Conservation (phyloP, 2,888 invertebrate genomes). For the Halictus quadricinctus region DNA sequence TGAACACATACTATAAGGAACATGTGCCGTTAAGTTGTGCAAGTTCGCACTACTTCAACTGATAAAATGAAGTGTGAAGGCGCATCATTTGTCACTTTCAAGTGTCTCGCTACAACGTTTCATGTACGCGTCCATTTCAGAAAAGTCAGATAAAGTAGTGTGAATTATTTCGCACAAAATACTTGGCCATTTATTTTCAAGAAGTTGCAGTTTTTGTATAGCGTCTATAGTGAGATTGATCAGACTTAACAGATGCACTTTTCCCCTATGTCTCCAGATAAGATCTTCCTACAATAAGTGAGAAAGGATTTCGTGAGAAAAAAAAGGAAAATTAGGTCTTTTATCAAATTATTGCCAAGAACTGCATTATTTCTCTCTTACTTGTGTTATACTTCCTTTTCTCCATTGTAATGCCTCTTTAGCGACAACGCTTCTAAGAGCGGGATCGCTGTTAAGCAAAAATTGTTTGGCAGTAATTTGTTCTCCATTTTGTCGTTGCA, state of each 20-base stretch:
- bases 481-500: constrained; percentile 80
- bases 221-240: constrained; percentile 90
- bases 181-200: constrained; percentile 91
- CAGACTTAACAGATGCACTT: constrained; percentile 87
- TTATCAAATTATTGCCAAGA: not conserved
- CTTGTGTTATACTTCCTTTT: constrained; percentile 85
- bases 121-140: constrained; percentile 91
- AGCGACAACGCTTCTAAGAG: constrained; percentile 91
- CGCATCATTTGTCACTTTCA: constrained; percentile 69
- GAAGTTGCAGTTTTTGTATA: constrained; percentile 88
- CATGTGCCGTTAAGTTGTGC: constrained; percentile 8
- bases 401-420: constrained; percentile 94
- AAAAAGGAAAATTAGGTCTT: not conserved
- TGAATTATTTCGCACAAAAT: constrained; percentile 90
- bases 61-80: constrained; percentile 4
- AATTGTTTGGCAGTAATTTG: constrained; percentile 81
- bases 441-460: constrained; percentile 85
- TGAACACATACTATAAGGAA: constrained; percentile 35
- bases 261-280: constrained; percentile 89
- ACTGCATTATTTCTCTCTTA: constrained; percentile 55
- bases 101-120: constrained; percentile 83
- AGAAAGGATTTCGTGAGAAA: not conserved
- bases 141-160: constrained; percentile 90
- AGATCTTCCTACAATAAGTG: constrained; percentile 86
- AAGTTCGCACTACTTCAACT: constrained; percentile 3